Base-by-base conservation (phyloP, 37 sponge, comb jelly and placozoan genomes). In the Axinella damicornis region DNA sequence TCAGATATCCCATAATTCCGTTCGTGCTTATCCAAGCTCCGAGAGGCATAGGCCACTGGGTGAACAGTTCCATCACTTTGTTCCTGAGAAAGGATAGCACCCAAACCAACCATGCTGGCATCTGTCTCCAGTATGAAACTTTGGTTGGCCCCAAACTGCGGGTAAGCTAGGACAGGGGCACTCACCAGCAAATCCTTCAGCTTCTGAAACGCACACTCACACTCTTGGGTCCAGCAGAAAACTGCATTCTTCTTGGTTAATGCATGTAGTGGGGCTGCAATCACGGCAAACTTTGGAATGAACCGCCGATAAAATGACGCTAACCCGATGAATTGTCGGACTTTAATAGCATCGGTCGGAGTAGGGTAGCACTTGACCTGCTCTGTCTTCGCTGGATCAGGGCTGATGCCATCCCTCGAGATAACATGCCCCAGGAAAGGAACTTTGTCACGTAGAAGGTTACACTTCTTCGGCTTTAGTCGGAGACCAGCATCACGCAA, bases 41-140 rank as follows among this genome's bases (percentile, higher is more conserved):
- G 46, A 12, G 46, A 46, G 17, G 81, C 86, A 77, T 12, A 46
- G 4, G 46, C 46, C 4, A 46, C 46, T 2, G 91, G 86, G 12
- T 60, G 82, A 30, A 11, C 14, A 2, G 4, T 54, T 22, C 88
- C 82, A 74, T 80, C 69, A 9, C 40, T 67, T 27, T 67, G 71
- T 30, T 76, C 35, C 38, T 86, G 91, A 32, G 33, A 64, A 65
- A 83, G 30, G 27, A 74, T 27, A 58, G 84, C 75, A 59, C 84
- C 75, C 5, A 78, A 24, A n/a, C 79, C 86, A 13, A n/a, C 33
- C 12, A 52, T 34, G 27, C 69, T 41, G 25, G 86, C 79, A 78
- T 85, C 86, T 35, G 79, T 85, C 53, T 85, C 73, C 28, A 85
- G 52, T 13, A 78, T 66, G 62, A 85, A 85, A 18, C 78, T 78